Evolutionary conservation across 2,797 vertebrate genomes (phyloP).

Genomic region (Vireo griseus): DNA sequence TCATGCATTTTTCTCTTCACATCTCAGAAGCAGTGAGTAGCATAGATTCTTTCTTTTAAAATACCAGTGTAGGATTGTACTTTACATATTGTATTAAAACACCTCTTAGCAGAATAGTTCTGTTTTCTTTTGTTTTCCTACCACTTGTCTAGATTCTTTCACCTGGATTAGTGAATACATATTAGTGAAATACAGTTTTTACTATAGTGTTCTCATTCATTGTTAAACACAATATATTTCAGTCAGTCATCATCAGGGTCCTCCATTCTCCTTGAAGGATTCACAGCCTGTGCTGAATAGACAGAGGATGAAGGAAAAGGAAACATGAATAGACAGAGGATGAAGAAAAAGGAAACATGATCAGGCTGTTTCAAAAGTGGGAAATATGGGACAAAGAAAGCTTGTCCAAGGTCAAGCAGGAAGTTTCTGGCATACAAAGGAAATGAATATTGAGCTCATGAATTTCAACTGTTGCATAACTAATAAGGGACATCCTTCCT

Average conservation of each 20-base stretch:
- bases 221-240: neutral
- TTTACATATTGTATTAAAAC: neutral
- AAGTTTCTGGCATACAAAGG: constrained; percentile 50
- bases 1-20: neutral
- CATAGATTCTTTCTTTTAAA: neutral
- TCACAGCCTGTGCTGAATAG: neutral
- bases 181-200: neutral
- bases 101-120: neutral
- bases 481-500: neutral
- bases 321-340: neutral
- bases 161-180: neutral
- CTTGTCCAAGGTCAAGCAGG: constrained; percentile 5
- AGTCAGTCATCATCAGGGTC: neutral
- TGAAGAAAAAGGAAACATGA: constrained; percentile 6
- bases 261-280: neutral
- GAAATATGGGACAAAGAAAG: constrained; percentile 35
- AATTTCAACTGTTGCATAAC: constrained; percentile 30
- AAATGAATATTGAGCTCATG: constrained; percentile 54
- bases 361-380: constrained; percentile 39
- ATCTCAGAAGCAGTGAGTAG: neutral
- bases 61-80: neutral
- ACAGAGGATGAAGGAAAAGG: neutral
- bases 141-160: neutral
- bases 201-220: neutral
- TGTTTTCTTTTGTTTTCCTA: neutral